Percentiles rank a stretch among this genome's conserved stretches.
phyloP scores from a whole-genome alignment of 2,113 vertebrate species.

The Pachycephala philippinensis region DNA sequence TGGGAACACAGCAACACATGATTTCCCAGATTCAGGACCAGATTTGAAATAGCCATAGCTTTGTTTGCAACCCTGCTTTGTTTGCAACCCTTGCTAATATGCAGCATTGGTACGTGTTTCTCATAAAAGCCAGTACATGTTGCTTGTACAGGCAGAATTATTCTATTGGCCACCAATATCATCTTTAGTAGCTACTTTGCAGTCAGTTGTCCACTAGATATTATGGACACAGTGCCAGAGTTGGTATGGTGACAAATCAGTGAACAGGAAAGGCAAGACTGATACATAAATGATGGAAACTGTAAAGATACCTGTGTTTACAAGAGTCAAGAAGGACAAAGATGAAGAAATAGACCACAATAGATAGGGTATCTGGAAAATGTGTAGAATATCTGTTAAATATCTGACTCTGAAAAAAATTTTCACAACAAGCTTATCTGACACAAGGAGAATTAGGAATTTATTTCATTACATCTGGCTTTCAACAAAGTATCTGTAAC shows the following conservation, averaged over 20 bases:
- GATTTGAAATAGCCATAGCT: background rate
- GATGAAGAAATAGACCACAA: background rate
- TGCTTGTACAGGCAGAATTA: background rate
- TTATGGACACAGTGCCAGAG: background rate
- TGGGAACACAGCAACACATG: background rate
- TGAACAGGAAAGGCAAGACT: background rate
- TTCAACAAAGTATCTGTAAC: conserved; percentile 10
- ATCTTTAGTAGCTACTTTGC: background rate
- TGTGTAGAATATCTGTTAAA: background rate
- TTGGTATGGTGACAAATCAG: background rate
- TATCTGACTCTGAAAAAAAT: background rate
- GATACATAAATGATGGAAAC: background rate
- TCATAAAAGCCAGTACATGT: background rate
- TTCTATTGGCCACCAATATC: background rate
- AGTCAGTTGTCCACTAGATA: background rate
- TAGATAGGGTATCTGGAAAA: background rate
- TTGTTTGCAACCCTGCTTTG: background rate
- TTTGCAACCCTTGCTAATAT: background rate
- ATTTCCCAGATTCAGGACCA: background rate
- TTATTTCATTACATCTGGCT: background rate
- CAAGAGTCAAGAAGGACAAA: background rate
- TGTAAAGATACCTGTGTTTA: background rate
- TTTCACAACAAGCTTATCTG: conserved; percentile 30
- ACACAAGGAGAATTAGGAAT: background rate
- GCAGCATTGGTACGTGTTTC: background rate